These are phyloP conservation scores for Corythornis madagascariensis DNA, from an alignment of 2,113 vertebrate species.

Conservation along the genomic window DNA sequence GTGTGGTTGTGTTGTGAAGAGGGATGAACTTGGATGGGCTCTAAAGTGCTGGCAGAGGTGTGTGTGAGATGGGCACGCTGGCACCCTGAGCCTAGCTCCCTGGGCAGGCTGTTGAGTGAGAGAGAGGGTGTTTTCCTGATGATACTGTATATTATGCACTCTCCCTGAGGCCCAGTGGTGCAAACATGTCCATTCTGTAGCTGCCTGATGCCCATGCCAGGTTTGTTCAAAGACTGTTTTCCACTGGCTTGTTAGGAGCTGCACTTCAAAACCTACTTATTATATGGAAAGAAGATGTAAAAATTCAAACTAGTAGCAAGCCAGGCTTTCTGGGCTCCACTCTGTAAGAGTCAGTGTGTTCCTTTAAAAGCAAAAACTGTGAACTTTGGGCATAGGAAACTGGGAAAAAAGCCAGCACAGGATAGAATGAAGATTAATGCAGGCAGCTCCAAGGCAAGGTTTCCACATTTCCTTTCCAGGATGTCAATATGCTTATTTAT, in stretches of 20 bases:
- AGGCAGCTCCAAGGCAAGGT: conserved; percentile 12
- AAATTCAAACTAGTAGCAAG: neutral
- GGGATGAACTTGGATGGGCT: neutral
- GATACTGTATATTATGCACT: neutral
- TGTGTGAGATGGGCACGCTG: accelerated
- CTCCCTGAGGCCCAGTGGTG: neutral
- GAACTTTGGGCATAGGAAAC: conserved; percentile 44
- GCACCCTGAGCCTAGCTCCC: neutral
- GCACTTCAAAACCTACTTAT: conserved; percentile 4
- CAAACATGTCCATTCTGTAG: neutral
- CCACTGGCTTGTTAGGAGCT: neutral
- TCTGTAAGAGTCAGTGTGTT: conserved; percentile 18
- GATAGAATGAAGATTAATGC: conserved; percentile 55
- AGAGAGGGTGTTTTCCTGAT: neutral
- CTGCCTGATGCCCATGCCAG: neutral
- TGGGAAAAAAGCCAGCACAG: conserved; percentile 53
- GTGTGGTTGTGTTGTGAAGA: neutral
- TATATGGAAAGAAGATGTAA: neutral
- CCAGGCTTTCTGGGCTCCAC: neutral
- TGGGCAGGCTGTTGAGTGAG: neutral
- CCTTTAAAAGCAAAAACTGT: conserved; percentile 52
- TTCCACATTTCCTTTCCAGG: conserved; percentile 51
- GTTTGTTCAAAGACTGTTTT: neutral
- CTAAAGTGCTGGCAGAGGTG: neutral
- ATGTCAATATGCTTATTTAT: conserved; percentile 50